Conservation (phyloP, 1,140 invertebrate species). For the Chrysomallon squamiferum region DNA sequence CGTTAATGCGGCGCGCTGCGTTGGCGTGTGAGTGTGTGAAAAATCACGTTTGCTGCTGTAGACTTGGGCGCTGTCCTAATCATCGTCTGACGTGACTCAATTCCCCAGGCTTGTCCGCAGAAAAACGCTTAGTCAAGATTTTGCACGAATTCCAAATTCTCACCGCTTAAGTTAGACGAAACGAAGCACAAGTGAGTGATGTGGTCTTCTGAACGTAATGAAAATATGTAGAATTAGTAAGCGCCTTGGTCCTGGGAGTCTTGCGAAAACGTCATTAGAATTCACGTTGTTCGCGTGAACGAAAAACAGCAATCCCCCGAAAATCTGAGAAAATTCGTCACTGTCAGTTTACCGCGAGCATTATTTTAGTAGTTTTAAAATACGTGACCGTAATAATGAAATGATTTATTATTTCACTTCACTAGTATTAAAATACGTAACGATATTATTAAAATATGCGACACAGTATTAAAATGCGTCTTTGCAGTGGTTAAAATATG, state of each 20-base stretch:
- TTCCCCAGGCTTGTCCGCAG: background rate
- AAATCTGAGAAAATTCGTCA: too few species aligned
- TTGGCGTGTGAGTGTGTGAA: background rate
- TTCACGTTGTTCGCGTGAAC: too few species aligned
- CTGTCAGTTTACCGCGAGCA: too few species aligned
- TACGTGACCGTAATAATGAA: too few species aligned
- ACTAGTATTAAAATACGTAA: too few species aligned
- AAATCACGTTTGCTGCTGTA: slow-evolving; percentile 1
- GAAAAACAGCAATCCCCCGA: too few species aligned
- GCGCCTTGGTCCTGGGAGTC: background rate
- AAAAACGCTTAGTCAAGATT: background rate
- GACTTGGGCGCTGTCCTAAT: background rate
- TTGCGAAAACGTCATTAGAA: too few species aligned
- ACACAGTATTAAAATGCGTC: too few species aligned
- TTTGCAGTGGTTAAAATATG: too few species aligned
- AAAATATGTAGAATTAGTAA: slow-evolving; percentile 4
- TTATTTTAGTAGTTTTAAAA: too few species aligned
- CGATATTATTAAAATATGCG: too few species aligned
- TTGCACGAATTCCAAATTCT: slow-evolving; percentile 2
- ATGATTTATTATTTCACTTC: too few species aligned
- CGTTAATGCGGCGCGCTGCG: background rate
- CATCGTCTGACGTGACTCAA: background rate
- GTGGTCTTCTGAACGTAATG: background rate
- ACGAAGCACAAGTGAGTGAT: background rate
- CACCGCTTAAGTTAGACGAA: background rate